Base-by-base conservation (phyloP, 2,888 invertebrate species). In the Cheilosia urbana region DNA sequence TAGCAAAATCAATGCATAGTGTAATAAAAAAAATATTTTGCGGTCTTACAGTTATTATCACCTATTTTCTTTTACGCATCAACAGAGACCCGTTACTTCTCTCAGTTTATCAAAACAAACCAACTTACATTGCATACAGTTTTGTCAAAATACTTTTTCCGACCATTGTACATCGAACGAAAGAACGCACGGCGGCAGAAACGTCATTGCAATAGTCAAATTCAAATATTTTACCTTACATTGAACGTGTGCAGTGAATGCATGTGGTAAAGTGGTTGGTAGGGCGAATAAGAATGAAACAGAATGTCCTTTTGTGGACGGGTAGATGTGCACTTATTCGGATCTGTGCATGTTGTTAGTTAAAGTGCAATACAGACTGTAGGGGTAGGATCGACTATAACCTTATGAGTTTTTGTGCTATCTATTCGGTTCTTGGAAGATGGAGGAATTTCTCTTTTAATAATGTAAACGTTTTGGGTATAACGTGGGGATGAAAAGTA, bases 131-230 rank as follows among this genome's bases (percentile, higher is more conserved):
- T n/a, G n/a, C n/a, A n/a, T n/a, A n/a, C n/a, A n/a, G n/a, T n/a
- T n/a, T n/a, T n/a, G n/a, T n/a, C n/a, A n/a, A n/a, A n/a, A n/a
- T n/a, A n/a, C n/a, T n/a, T n/a, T n/a, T n/a, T n/a, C n/a, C n/a
- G n/a, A n/a, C n/a, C n/a, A n/a, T n/a, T n/a, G n/a, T n/a, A n/a
- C n/a, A n/a, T n/a, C n/a, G 30, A 30, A 30, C 9, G 9, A 27
- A n/a, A 1, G n/a, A 27, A 40, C 24, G 34, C 34, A 42, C 60
- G 40, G 62, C 21, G 6, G 27, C 19, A n/a, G 13, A 19, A 37
- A 62, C 63, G 63, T 30, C 57, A 57, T 66, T 47, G 21, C 27
- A 55, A 76, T 55, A 80, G 68, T 62, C 45, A 47, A 53, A 68
- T 53, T 62, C 53, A 47, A 53, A 55, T 53, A 75, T 65, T 72